Evolutionary conservation across 2,113 vertebrate genomes (phyloP).

Genomic region (Morphnarchus princeps): DNA sequence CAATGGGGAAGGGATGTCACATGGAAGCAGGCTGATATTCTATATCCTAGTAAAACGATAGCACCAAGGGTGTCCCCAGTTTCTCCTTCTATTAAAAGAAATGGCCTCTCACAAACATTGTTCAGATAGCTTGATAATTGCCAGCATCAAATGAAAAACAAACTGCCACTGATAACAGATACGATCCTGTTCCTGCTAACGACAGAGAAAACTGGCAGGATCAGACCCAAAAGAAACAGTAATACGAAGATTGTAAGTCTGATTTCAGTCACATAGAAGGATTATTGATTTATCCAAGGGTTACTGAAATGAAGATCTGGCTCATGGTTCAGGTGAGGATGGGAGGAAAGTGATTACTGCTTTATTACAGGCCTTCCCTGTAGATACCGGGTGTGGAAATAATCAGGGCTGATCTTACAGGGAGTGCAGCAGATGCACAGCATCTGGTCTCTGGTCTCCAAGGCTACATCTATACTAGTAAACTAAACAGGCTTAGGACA

Average conservation of each 20-base stretch:
- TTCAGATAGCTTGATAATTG: slow-evolving; percentile 5
- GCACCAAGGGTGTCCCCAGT: neutral
- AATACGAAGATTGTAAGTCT: neutral
- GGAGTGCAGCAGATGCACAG: slow-evolving; percentile 60
- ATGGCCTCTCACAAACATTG: neutral
- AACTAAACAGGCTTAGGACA: slow-evolving; percentile 65
- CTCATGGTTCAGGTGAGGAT: slow-evolving; percentile 45
- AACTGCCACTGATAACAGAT: neutral
- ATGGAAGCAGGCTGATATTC: neutral
- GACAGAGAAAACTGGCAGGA: neutral
- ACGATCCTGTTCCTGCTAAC: neutral
- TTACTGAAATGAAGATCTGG: slow-evolving; percentile 39
- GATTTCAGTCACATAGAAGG: slow-evolving; percentile 25
- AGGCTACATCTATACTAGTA: slow-evolving; percentile 68
- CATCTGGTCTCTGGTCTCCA: slow-evolving; percentile 65
- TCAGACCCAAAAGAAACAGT: neutral
- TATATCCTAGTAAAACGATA: neutral
- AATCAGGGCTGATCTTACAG: slow-evolving; percentile 60
- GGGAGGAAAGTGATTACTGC: slow-evolving; percentile 44
- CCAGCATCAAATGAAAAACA: neutral
- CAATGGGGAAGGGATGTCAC: neutral
- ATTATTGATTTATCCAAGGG: slow-evolving; percentile 42
- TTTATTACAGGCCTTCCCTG: slow-evolving; percentile 53
- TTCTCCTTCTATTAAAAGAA: slow-evolving; percentile 29
- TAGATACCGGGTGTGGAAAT: slow-evolving; percentile 51